A percentile compares a stretch with the other conserved stretches of the same genome.
phyloP scores from a whole-genome alignment of 2,113 vertebrate species.

The Albula glossodonta region DNA sequence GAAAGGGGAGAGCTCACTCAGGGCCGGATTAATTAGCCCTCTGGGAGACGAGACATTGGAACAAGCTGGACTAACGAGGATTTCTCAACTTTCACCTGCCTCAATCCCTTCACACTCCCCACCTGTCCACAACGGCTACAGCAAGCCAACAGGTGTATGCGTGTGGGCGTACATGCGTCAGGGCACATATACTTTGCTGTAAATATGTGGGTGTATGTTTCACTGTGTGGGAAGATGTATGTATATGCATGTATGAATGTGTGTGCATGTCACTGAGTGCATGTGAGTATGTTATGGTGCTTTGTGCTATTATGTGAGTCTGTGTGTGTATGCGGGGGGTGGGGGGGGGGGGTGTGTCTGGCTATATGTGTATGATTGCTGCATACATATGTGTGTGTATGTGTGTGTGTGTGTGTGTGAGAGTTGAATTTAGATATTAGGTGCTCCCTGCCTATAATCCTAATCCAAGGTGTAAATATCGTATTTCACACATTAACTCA shows the following conservation, averaged over 20 bases:
- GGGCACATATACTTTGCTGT: constrained; percentile 18
- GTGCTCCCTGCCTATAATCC: background rate
- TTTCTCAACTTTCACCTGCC: background rate
- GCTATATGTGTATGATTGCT: too few species aligned
- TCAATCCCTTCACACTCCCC: background rate
- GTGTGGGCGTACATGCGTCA: constrained; percentile 3
- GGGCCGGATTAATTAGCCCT: background rate
- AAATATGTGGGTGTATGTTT: constrained; percentile 3
- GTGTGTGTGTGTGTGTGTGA: background rate
- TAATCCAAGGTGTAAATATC: background rate
- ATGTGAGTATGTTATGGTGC: too few species aligned
- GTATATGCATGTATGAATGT: background rate
- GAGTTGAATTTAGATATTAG: background rate
- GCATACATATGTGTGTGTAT: background rate
- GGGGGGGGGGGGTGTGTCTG: background rate
- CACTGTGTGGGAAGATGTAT: constrained; percentile 11
- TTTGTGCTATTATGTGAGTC: background rate
- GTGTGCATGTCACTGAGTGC: background rate
- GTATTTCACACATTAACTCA: background rate
- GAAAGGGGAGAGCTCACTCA: background rate
- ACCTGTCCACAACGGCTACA: background rate
- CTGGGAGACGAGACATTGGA: background rate
- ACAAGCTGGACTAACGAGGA: background rate
- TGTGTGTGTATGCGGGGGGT: background rate
- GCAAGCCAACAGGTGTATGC: background rate